These are phyloP conservation scores for Blastomussa wellsi DNA, from an alignment of 92 coral and sea anemone species.

Conservation along the genomic window DNA sequence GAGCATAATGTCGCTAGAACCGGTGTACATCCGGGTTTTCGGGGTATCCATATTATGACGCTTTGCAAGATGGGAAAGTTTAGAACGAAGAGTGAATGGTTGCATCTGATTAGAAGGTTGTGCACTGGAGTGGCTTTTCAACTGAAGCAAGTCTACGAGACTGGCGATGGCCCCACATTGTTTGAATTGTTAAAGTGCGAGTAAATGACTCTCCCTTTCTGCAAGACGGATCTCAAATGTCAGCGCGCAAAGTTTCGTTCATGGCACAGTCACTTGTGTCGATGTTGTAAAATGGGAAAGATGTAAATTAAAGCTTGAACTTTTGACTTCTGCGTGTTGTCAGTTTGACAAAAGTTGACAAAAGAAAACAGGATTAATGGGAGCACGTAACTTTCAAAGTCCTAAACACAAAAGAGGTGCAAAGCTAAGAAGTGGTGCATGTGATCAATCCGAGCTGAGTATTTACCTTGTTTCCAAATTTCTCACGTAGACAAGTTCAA, in stretches of 20 bases:
- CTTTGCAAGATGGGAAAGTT: constrained; percentile 20
- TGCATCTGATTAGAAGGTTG: constrained; percentile 22
- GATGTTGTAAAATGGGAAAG: not conserved
- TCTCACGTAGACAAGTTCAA: not conserved
- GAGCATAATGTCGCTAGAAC: constrained; percentile 13
- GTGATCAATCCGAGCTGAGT: not conserved
- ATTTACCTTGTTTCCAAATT: not conserved
- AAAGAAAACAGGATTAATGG: not conserved
- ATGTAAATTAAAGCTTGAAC: not conserved
- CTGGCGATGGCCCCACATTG: constrained; percentile 42
- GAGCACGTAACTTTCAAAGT: too few species aligned
- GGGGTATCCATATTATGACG: constrained; percentile 28
- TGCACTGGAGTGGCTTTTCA: constrained; percentile 25
- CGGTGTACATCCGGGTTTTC: constrained; percentile 16
- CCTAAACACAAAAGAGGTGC: not conserved
- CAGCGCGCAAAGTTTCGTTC: not conserved
- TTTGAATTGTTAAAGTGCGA: constrained; percentile 25
- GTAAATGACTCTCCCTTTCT: not conserved
- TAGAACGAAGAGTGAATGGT: constrained; percentile 28
- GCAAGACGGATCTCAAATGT: not conserved
- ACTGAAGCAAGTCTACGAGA: constrained; percentile 24
- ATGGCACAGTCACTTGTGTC: not conserved
- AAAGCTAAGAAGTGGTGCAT: not conserved
- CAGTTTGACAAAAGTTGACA: not conserved
- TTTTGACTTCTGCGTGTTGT: not conserved